Base-by-base conservation (phyloP, 2,888 invertebrate genomes). In the Dynastes maya region DNA sequence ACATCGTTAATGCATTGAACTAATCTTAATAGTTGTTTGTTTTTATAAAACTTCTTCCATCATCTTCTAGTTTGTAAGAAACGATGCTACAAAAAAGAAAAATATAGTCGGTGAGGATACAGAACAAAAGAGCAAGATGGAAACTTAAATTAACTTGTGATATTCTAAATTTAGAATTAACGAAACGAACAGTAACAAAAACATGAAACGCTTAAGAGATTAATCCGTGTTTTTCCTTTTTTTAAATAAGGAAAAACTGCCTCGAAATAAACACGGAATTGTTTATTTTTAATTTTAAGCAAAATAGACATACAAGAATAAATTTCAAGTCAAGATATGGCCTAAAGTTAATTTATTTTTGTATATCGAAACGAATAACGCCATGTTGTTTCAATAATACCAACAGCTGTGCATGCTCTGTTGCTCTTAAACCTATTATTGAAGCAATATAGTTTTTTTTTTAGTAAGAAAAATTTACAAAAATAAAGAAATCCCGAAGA, bases 71-170 rank as follows among this genome's bases (percentile, higher is more conserved):
- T 51, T 27, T 9, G 27, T 29, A 68, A 68, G 45, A 27, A 51
- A 13, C 9, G 49, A 22, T 8, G n/a, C 22, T 13, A n/a, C 8
- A 32, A 65, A 40, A 40, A 32, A 61, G 61, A 8, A 27, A 27
- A 5, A 29, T 61, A 13, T 51, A 27, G 8, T 6, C 27, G 11
- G 3, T 8, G 11, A 27, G 29, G 29, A 16, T 61, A 22, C 0
- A 13, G 8, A n/a, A 65, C 40, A 27, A 51, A 16, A 29, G 49
- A 27, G 49, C 49, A 27, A 61, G n/a, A 22, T 16, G 22, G 11
- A 13, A 5, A 65, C 65, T 68, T 68, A 68, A 68, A 61, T 22
- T 49, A 68, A 22, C 49, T 27, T 68, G 68, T 68, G 68, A 68
- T 68, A 68, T 68, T 40, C 67, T 68, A 51, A 27, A 6, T 49